Conservation (phyloP, 2,797 vertebrate species). For the Lycodopsis pacificus region DNA sequence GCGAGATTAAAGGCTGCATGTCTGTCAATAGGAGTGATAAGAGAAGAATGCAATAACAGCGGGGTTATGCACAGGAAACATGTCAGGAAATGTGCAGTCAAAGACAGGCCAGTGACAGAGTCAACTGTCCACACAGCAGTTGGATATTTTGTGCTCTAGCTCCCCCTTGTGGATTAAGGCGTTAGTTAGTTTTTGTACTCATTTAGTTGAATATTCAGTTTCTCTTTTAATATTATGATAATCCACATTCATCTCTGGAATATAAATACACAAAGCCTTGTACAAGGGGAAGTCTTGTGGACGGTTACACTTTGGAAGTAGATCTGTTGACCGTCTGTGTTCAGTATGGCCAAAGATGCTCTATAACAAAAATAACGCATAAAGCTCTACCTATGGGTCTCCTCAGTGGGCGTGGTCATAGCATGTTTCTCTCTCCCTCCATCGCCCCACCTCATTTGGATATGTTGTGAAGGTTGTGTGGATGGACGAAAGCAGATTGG, state of each 20-base stretch:
- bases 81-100: conserved; percentile 37
- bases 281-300: neutral
- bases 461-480: neutral
- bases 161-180: conserved; percentile 66
- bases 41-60: conserved; percentile 39
- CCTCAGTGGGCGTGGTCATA: neutral
- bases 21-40: conserved; percentile 30
- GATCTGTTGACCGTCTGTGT: neutral
- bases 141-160: conserved; percentile 45
- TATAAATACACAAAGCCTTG: neutral
- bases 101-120: conserved; percentile 16
- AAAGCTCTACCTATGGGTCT: too few species aligned
- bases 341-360: neutral
- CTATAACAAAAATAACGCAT: too few species aligned
- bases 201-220: neutral
- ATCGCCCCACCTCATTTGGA: too few species aligned
- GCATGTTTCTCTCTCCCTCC: neutral
- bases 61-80: conserved; percentile 51
- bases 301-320: neutral
- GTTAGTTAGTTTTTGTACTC: neutral
- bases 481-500: neutral
- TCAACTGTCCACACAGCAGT: neutral
- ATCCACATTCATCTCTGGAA: neutral
- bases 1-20: conserved; percentile 23
- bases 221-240: neutral